Evolutionary conservation across 2,797 vertebrate genomes (phyloP).

Genomic region (Natrix natrix): DNA sequence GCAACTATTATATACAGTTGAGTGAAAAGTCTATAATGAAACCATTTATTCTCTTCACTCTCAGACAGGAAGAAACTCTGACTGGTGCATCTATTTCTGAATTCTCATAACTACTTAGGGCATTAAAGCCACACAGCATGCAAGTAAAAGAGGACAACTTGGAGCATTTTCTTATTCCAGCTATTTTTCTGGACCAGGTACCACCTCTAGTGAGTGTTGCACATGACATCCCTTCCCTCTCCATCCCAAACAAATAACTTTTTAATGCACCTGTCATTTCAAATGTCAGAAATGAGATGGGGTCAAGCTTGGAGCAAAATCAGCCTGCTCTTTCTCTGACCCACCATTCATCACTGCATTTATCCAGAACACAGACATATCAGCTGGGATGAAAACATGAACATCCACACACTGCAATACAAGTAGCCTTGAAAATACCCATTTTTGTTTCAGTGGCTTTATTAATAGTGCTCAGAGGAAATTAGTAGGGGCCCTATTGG

Average conservation of each 20-base stretch:
- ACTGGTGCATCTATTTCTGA: background rate
- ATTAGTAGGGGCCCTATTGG: constrained; percentile 35
- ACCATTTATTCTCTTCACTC: background rate
- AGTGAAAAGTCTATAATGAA: background rate
- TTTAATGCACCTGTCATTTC: constrained; percentile 66
- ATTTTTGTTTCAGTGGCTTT: constrained; percentile 49
- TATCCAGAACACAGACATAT: constrained; percentile 53
- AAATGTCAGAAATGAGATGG: constrained; percentile 58
- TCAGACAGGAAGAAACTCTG: background rate
- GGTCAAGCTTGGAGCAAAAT: constrained; percentile 67
- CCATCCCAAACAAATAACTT: constrained; percentile 60
- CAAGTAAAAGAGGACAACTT: background rate
- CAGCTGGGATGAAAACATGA: constrained; percentile 52
- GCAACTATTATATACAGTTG: background rate
- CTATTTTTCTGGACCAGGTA: constrained; percentile 20
- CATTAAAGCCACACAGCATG: background rate
- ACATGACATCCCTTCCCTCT: constrained; percentile 1
- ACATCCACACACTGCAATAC: constrained; percentile 13
- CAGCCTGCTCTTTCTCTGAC: constrained; percentile 66
- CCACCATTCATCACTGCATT: constrained; percentile 64
- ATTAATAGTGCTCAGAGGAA: constrained; percentile 47
- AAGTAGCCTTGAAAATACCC: constrained; percentile 40
- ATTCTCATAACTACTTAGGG: background rate
- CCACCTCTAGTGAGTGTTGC: constrained; percentile 30
- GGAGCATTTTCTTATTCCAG: constrained; percentile 18